phyloP scores from a whole-genome alignment of 2,888 invertebrate genomes.

The Punctoribates punctum region DNA sequence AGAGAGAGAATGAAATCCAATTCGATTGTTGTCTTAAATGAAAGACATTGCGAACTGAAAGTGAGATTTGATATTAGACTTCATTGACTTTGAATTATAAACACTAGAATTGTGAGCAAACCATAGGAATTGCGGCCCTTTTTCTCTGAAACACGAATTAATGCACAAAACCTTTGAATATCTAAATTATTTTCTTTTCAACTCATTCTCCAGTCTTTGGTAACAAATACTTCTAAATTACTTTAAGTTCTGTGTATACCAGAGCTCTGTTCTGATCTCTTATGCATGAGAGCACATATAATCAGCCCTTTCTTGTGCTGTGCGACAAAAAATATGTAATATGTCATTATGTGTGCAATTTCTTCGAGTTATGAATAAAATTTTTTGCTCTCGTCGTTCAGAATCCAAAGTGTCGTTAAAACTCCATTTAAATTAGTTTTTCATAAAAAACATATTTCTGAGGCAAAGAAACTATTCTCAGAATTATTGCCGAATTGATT shows the following conservation, averaged over 20 bases:
- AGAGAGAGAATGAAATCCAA: neutral
- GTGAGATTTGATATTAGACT: neutral
- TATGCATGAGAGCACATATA: conserved; percentile 37
- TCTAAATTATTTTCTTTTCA: neutral
- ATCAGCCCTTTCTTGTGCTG: conserved; percentile 11
- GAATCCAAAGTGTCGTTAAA: conserved; percentile 3
- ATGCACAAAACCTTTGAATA: conserved; percentile 1
- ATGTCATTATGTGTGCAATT: conserved; percentile 34
- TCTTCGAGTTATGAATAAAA: conserved; percentile 18
- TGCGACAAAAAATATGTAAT: conserved; percentile 24
- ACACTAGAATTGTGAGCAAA: neutral
- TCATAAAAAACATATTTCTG: neutral
- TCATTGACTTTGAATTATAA: too few species aligned
- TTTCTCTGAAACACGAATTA: neutral
- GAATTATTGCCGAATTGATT: neutral
- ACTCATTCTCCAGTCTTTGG: neutral
- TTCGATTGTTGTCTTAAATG: neutral
- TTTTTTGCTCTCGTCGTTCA: conserved; percentile 9
- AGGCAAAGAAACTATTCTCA: neutral
- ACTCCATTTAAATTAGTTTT: conserved; percentile 17
- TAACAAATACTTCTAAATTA: conserved; percentile 30
- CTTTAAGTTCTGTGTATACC: neutral
- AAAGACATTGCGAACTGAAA: conserved; percentile 5
- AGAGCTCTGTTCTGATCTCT: neutral
- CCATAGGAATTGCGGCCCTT: neutral